These are phyloP conservation scores for Spodoptera picta DNA, from an alignment of 2,888 invertebrate genomes.

Conservation along the genomic window DNA sequence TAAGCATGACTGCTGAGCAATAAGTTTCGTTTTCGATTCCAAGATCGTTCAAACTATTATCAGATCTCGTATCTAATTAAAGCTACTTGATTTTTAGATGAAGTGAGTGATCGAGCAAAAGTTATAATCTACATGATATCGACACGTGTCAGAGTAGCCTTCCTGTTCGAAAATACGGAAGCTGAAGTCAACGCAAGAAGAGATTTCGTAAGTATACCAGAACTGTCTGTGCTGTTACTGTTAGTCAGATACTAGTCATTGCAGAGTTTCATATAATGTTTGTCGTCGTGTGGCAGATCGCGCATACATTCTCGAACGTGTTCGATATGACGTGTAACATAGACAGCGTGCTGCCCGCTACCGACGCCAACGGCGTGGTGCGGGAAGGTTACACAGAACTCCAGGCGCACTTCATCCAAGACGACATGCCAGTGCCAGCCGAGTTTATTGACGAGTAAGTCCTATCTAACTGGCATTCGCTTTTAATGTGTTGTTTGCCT, in stretches of 20 bases:
- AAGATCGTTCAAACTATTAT: too few species aligned
- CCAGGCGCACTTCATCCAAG: slow-evolving; percentile 88
- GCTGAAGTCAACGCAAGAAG: slow-evolving; percentile 74
- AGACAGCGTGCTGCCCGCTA: slow-evolving; percentile 84
- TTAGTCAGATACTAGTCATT: too few species aligned
- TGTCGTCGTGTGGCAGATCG: slow-evolving; percentile 77
- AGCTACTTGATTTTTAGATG: slow-evolving; percentile 61
- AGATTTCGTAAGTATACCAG: slow-evolving; percentile 82
- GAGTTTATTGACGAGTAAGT: slow-evolving; percentile 86
- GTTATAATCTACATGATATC: slow-evolving; percentile 90
- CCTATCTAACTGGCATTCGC: not conserved
- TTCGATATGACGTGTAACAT: slow-evolving; percentile 89
- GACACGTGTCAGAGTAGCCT: slow-evolving; percentile 86
- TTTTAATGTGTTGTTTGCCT: too few species aligned
- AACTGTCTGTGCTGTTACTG: too few species aligned
- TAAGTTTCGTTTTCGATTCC: too few species aligned
- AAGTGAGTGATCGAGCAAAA: slow-evolving; percentile 75
- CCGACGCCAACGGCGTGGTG: slow-evolving; percentile 72
- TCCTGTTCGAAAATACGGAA: slow-evolving; percentile 87
- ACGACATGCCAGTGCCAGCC: slow-evolving; percentile 84
- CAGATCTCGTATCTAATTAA: not conserved
- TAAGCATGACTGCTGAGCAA: too few species aligned
- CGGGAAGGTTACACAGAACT: slow-evolving; percentile 81
- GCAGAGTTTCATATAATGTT: too few species aligned
- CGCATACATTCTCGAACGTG: slow-evolving; percentile 81